phyloP scores from a whole-genome alignment of 2,113 vertebrate species.

The Aegotheles bennettii region DNA sequence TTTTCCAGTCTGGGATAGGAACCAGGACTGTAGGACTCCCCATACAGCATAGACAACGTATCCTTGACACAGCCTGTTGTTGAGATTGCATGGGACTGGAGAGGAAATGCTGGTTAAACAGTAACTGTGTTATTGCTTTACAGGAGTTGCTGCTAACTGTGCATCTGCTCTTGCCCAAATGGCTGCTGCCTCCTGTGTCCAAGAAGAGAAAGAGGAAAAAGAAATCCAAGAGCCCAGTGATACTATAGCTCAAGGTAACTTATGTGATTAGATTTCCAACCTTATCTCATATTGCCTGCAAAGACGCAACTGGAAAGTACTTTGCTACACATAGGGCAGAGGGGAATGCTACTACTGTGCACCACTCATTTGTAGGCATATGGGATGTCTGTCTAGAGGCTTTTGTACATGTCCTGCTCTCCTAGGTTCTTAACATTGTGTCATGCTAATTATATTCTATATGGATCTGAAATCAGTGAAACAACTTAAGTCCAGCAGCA shows the following conservation, averaged over 20 bases:
- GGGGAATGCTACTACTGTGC: not conserved
- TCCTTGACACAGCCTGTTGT: not conserved
- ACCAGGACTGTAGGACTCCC: not conserved
- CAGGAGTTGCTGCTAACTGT: constrained; percentile 96
- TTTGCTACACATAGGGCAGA: not conserved
- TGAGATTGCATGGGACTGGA: not conserved
- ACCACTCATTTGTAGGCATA: not conserved
- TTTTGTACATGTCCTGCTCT: not conserved
- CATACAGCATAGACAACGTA: not conserved
- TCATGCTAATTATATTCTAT: not conserved
- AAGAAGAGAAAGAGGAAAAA: constrained; percentile 92
- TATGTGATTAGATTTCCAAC: not conserved
- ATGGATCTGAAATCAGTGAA: not conserved
- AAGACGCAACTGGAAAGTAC: not conserved
- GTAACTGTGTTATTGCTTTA: not conserved
- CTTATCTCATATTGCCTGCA: not conserved
- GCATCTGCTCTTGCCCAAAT: constrained; percentile 96
- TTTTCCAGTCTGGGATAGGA: not conserved
- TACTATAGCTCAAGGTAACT: constrained; percentile 89
- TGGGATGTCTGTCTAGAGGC: not conserved
- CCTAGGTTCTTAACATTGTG: not conserved
- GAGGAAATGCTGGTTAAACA: not conserved
- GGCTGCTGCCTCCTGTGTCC: constrained; percentile 96
- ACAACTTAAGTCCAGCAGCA: not conserved
- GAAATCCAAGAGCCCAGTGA: constrained; percentile 83